Base-by-base conservation (phyloP, 2,797 vertebrate genomes). In the Halcyon leucocephala region DNA sequence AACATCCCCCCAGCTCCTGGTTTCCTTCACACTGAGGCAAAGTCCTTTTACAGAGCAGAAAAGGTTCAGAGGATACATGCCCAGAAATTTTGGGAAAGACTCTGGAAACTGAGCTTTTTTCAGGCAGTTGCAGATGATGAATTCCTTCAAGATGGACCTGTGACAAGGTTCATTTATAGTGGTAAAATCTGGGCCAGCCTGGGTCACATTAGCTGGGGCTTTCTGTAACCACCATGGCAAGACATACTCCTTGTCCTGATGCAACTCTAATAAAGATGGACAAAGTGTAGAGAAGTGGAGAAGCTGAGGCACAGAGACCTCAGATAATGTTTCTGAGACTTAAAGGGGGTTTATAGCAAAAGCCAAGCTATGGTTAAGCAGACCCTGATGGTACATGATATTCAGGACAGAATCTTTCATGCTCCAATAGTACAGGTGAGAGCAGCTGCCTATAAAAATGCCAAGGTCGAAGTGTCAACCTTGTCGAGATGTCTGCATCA, bases 401-500 rank as follows among this genome's bases (percentile, higher is more conserved):
- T 35, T 82, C 51, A 67, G 48, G 28, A 28, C 20, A 64, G 51
- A 15, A 33, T 52, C 9, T 46, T 74, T 78, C 26, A 35, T 11
- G 22, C 25, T 62, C 17, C 82, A 33, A 18, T 48, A 69, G 62
- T 10, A 26, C 7, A 42, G 15, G 55, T 46, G 35, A 91, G 7
- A 51, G 10, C 14, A 90, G 37, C 26, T 28, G 19, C 15, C 55
- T 72, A 29, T 70, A 95, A 89, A 31, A 14, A 35, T 24, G 54
- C 48, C 17, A 41, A 69, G 48, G 26, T 48, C 0, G 0, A 82
- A 6, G 26, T 48, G 28, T 33, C 3, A 2, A 1, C 33, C 52
- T 61, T 46, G 28, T 33, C 7, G 11, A 72, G 48, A 24, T 58
- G 10, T 72, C 62, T 62, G 69, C 72, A 76, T 78, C 2, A 13